Percentiles rank a stretch among this genome's conserved stretches.
Evolutionary conservation across 2,888 invertebrate genomes (phyloP).

Genomic region (Drosophila diplacantha): DNA sequence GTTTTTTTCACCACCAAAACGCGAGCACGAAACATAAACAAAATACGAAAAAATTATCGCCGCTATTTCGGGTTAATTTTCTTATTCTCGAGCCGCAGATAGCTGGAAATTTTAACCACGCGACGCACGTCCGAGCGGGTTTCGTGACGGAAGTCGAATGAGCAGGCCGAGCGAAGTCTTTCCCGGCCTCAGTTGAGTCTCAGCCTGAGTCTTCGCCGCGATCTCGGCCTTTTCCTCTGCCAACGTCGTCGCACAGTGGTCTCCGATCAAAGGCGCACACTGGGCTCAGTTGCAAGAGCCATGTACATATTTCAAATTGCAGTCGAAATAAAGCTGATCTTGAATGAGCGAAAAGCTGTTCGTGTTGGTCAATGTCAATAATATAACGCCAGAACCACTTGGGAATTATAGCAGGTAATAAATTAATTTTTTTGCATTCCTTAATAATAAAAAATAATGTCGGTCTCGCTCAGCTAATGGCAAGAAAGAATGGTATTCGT

Average conservation of each 20-base stretch:
- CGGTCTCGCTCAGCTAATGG: no score
- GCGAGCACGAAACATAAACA: slow-evolving; percentile 39
- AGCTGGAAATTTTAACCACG: slow-evolving; percentile 13
- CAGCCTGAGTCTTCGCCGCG: slow-evolving; percentile 31
- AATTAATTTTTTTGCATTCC: no score
- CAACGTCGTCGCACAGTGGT: slow-evolving; percentile 18
- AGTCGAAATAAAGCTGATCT: neutral
- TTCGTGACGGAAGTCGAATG: slow-evolving; percentile 76
- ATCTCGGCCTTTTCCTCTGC: slow-evolving; percentile 34
- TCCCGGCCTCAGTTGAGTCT: neutral
- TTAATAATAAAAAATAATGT: no score
- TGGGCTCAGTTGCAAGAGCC: neutral
- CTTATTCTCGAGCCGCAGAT: neutral
- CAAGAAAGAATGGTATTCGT: no score
- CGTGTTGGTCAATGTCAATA: neutral
- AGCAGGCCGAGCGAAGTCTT: slow-evolving; percentile 52
- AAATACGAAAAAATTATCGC: slow-evolving; percentile 39
- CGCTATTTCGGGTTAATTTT: slow-evolving; percentile 29
- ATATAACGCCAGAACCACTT: neutral
- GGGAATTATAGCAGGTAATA: neutral
- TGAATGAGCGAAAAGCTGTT: neutral
- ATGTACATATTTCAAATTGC: no score
- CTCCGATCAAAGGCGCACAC: neutral
- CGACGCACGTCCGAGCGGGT: slow-evolving; percentile 73
- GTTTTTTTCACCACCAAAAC: slow-evolving; percentile 48